Base-by-base conservation (phyloP, 2,113 vertebrate genomes). In the Cinclus cinclus region DNA sequence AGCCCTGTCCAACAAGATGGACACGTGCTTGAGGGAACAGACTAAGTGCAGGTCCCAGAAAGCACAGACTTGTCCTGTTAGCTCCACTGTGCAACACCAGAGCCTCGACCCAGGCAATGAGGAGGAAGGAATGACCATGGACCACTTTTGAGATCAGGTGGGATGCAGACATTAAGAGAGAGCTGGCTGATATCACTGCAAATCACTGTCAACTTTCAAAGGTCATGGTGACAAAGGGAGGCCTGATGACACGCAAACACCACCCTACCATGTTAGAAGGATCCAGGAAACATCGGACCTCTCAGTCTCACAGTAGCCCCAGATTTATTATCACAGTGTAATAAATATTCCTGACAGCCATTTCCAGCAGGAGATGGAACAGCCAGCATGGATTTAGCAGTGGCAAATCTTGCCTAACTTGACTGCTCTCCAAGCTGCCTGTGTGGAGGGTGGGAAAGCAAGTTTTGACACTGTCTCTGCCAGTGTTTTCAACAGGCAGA, bases 21-120 rank as follows among this genome's bases (percentile, higher is more conserved):
- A 37, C 44, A 37, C 1, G 4, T 2, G 5, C 18, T 1, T 4
- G 8, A 68, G 37, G 10, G 50, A 63, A 73, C 0, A 0, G 44
- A 31, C 7, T 16, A 44, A 18, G 33, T 18, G 33, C 27, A 42
- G 33, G 1, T 60, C 46, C 64, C 69, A 49, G 79, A 35, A 65
- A n/a, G 44, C 53, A n/a, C 31, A 83, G 41, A 47, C 18, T 10
- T 6, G 24, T 49, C 60, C 83, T 56, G 22, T n/a, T 7, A 16
- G 35, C 23, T 59, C 16, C 62, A 15, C 0, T 6, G 22, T 22
- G 64, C 23, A 22, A 56, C 67, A 75, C 19, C 65, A 70, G 60
- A 67, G 47, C n/a, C 60, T 31, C 4, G 4, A 1, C 3, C 15
- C 63, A 62, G 16, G 27, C 25, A 75, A 67, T 4, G 28, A 27